Evolutionary conservation across 2,113 vertebrate genomes (phyloP).

Genomic region (Hemiscyllium ocellatum): DNA sequence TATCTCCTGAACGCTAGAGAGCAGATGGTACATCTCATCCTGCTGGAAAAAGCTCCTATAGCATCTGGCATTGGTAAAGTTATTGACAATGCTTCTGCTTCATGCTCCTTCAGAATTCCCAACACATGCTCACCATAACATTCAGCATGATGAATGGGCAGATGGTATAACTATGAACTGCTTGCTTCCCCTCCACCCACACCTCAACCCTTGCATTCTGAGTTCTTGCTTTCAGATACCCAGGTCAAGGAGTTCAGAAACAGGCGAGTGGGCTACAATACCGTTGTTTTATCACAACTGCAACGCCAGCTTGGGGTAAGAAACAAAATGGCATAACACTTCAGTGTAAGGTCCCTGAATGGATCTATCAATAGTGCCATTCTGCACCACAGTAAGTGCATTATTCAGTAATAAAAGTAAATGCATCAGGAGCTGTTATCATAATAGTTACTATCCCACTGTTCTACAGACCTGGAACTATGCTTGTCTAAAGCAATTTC

Average conservation of each 20-base stretch:
- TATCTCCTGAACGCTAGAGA: not conserved
- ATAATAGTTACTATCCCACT: not conserved
- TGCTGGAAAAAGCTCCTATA: not conserved
- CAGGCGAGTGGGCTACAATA: not conserved
- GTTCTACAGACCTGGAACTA: not conserved
- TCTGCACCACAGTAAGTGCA: not conserved
- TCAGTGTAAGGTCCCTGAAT: not conserved
- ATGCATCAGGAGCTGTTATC: not conserved
- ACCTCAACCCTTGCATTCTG: not conserved
- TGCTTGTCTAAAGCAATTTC: conserved; percentile 5
- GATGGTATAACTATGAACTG: not conserved
- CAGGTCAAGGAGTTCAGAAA: too few relatives aligned
- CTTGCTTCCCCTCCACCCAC: not conserved
- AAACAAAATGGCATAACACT: not conserved
- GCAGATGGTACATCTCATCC: not conserved
- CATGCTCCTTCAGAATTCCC: not conserved
- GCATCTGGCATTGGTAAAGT: not conserved
- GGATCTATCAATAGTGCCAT: not conserved
- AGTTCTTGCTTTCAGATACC: not conserved
- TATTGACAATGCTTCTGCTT: too few relatives aligned
- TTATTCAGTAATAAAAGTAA: not conserved
- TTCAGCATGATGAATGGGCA: not conserved
- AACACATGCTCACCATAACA: not conserved
- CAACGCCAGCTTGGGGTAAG: not conserved
- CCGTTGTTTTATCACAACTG: not conserved